Evolutionary conservation across 2,888 invertebrate species (phyloP), one percentile per base, ranked within the genome.

Genomic region (Rhimphoctona megacephalus): DNA sequence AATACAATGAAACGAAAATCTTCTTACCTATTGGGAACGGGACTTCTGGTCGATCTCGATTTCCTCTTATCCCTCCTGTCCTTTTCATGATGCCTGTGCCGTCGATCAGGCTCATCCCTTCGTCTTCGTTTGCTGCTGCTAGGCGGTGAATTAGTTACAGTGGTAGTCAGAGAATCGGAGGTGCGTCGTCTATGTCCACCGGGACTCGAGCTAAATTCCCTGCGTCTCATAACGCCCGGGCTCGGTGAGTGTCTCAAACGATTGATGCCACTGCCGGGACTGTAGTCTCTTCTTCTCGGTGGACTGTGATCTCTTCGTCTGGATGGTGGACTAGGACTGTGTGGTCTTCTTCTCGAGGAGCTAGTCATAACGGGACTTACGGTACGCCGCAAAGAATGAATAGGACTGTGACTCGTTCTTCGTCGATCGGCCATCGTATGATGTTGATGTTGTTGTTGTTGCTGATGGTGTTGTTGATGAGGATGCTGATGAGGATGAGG

Each of bases 21-120:
- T 73, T 46, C 54, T 22, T 17, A 94, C 93, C 93, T 93, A 83
- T 89, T 91, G 46, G 91, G 88, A 17, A 91, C 86, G 19, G 94
- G 94, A 89, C 93, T 93, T 85, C 93, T 91, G 5, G 91, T 91
- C 17, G 90, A 89, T n/a, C 96, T 95, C 88, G 93, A 92, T 84
- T 94, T 94, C 30, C 95, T 91, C 84, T 95, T 95, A 25, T 95
- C 95, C 72, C 94, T 92, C 61, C 95, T 91, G 36, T 95, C 94
- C 78, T 95, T 94, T 17, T 95, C 95, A 86, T 95, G 95, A 87
- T 95, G 94, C 77, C 95, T 93, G 87, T 95, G 95, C 89, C 95
- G 94, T 76, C 95, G 91, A 86, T 95, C 94, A 0, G 93, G 90
- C 17, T 93, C 93, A 11, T 95, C 95, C 70, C 93, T 92, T n/a